These are phyloP conservation scores for Takifugu rubripes DNA, from an alignment of 2,797 vertebrate species.

Conservation along the genomic window DNA sequence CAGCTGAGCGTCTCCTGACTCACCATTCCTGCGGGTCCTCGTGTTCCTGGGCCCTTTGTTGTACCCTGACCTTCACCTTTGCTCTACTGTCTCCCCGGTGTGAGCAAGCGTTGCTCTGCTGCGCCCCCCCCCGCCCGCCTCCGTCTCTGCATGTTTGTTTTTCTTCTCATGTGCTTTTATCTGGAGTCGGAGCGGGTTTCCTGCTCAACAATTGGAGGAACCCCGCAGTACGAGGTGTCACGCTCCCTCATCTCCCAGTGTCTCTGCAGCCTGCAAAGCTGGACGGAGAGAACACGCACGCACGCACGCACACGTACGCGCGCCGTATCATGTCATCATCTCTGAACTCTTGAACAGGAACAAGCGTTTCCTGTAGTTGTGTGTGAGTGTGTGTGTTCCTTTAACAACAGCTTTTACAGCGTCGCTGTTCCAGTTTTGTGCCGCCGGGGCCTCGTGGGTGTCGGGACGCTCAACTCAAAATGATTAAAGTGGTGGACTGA, in stretches of 20 bases:
- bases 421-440: neutral
- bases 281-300: constrained; percentile 3
- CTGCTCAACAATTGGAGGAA: constrained; percentile 72
- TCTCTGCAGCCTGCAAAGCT: constrained; percentile 36
- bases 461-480: too few relatives aligned
- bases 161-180: constrained; percentile 48
- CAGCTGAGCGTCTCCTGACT: constrained; percentile 43
- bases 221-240: constrained; percentile 61
- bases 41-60: constrained; percentile 24
- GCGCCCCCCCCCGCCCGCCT: constrained; percentile 10
- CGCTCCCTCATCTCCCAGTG: constrained; percentile 47
- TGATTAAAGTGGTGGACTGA: too few relatives aligned
- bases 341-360: constrained; percentile 1
- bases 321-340: neutral
- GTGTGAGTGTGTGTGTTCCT: neutral
- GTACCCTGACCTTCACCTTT: constrained; percentile 62
- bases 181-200: constrained; percentile 42
- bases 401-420: constrained; percentile 4
- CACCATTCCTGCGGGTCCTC: constrained; percentile 35
- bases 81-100: constrained; percentile 41
- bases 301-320: neutral
- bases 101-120: constrained; percentile 32
- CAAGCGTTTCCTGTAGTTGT: constrained; percentile 55
- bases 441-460: too few relatives aligned
- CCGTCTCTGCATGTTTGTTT: constrained; percentile 28